Percentiles rank a stretch among this genome's conserved stretches.
phyloP scores from a whole-genome alignment of 2,888 invertebrate species.

The Diarsia brunnea region DNA sequence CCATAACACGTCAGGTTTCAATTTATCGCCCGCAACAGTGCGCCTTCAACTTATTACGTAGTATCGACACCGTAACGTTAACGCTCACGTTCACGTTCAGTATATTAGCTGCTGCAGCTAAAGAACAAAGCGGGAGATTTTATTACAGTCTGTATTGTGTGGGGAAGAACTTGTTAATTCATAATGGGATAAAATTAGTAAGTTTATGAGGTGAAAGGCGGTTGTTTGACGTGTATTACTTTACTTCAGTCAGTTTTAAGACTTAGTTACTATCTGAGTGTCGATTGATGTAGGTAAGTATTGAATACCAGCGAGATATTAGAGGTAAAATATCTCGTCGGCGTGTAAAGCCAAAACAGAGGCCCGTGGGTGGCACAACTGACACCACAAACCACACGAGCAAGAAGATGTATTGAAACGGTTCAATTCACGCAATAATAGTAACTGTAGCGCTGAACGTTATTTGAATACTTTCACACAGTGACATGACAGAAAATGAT shows the following conservation, averaged over 20 bases:
- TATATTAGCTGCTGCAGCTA: conserved; percentile 6
- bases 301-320: no score
- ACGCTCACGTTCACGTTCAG: conserved; percentile 6
- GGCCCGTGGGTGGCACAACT: no score
- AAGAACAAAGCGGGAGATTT: conserved; percentile 25
- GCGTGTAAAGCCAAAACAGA: no score
- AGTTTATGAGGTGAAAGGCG: background rate
- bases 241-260: background rate
- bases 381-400: no score
- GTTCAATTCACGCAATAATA: background rate
- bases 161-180: conserved; percentile 12
- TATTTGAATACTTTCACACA: background rate
- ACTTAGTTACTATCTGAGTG: background rate
- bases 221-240: background rate
- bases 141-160: conserved; percentile 16
- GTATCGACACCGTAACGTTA: conserved; percentile 25
- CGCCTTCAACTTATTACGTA: conserved; percentile 14
- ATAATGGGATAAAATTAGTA: background rate
- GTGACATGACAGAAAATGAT: background rate
- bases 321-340: no score
- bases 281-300: background rate
- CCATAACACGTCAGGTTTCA: conserved; percentile 12
- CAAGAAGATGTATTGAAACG: background rate
- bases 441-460: background rate
- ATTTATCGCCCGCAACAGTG: conserved; percentile 11